A percentile compares a stretch with the other conserved stretches of the same genome.
phyloP scores from a whole-genome alignment of 2,113 vertebrate genomes.

The Physeter macrocephalus region DNA sequence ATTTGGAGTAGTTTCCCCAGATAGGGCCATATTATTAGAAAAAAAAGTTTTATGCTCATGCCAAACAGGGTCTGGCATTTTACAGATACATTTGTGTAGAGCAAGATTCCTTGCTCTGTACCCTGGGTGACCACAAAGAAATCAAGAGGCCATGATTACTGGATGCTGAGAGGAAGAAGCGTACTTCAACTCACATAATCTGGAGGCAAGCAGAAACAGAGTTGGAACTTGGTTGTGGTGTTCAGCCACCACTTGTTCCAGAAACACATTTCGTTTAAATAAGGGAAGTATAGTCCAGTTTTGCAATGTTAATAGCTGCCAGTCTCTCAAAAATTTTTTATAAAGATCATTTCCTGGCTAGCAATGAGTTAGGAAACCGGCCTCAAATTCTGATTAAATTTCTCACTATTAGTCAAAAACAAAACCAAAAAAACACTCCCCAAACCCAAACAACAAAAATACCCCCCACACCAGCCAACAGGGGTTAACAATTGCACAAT shows the following conservation, averaged over 20 bases:
- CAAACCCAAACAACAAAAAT: neutral
- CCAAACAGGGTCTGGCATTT: neutral
- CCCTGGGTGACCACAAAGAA: slow-evolving; percentile 53
- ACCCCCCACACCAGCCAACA: slow-evolving; percentile 30
- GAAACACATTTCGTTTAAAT: slow-evolving; percentile 52
- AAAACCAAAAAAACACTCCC: neutral
- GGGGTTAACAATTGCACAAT: slow-evolving; percentile 51
- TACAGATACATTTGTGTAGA: neutral
- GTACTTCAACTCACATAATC: slow-evolving; percentile 12
- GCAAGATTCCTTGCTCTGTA: slow-evolving; percentile 19
- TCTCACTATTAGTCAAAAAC: slow-evolving; percentile 60
- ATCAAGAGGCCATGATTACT: neutral
- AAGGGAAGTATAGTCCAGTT: slow-evolving; percentile 75
- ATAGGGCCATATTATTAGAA: neutral
- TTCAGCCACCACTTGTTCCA: neutral
- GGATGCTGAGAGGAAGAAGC: slow-evolving; percentile 46
- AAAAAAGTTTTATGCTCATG: neutral
- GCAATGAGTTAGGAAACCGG: slow-evolving; percentile 71
- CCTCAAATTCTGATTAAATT: slow-evolving; percentile 53
- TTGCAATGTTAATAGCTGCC: slow-evolving; percentile 68
- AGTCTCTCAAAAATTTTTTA: slow-evolving; percentile 54
- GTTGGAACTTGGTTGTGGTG: neutral
- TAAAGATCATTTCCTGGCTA: slow-evolving; percentile 63
- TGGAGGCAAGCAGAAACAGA: slow-evolving; percentile 3
- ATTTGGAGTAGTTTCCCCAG: slow-evolving; percentile 32